Base-by-base conservation (phyloP, 2,797 vertebrate species). In the Fratercula arctica region DNA sequence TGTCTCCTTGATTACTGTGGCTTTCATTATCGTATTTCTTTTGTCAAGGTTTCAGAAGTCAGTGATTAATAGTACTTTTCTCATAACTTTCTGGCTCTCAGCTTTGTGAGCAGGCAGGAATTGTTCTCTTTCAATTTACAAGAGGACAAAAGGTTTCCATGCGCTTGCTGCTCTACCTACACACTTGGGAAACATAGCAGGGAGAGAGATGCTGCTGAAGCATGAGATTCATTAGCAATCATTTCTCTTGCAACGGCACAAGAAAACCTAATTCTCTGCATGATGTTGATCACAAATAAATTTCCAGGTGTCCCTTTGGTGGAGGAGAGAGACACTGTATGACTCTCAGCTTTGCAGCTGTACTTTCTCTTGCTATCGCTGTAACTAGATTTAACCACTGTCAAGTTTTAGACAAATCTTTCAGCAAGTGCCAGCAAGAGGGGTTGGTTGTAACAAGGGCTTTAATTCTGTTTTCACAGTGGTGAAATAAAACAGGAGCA, bases 141-240 rank as follows among this genome's bases (percentile, higher is more conserved):
- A 69, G 57, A 92, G 87, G 51, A 90, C 84, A 94, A 86, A 95
- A 94, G 70, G 31, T 90, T 94, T 87, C 63, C 67, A 67, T 35
- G 48, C n/a, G 48, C 45, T 90, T 70, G 21, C 68, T 83, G 43
- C 21, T 79, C 86, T 93, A 76, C 89, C 77, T 87, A 69, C 90
- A 70, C 68, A 26, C 70, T 82, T 53, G 75, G 86, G 87, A 92
- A 90, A 56, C 24, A 5, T 15, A 78, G 25, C 35, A 56, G 63
- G 39, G 89, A 90, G 35, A 67, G 31, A 92, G 72, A 56, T 53
- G 26, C 51, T 3, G 7, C 66, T 81, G 76, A 91, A 95, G 90
- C 80, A 73, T 56, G 23, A 74, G 77, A 79, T 86, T 77, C 74
- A 54, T 90, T 87, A 92, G 46, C 89, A 91, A 63, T 75, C 12